Evolutionary conservation across 2,888 invertebrate species (phyloP).

Genomic region (Disparrhopalites patrizii): DNA sequence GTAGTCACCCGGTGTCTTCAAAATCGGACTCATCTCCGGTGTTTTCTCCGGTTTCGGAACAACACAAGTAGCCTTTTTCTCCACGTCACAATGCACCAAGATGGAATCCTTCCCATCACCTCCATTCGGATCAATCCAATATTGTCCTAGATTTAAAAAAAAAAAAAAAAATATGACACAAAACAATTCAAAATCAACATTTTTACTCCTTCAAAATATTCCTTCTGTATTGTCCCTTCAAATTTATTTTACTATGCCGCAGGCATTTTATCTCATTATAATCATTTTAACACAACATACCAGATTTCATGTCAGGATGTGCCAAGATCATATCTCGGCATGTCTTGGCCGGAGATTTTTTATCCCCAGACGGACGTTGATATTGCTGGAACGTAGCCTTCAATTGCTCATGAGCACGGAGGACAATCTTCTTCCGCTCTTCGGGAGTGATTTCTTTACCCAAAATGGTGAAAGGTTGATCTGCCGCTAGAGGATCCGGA

Average conservation of each 20-base stretch:
- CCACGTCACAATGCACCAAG: slow-evolving; percentile 75
- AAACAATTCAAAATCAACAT: too few relatives aligned
- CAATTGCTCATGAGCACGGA: slow-evolving; percentile 75
- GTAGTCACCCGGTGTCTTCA: slow-evolving; percentile 61
- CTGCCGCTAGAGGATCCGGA: slow-evolving; percentile 67
- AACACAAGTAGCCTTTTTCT: slow-evolving; percentile 70
- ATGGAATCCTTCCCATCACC: slow-evolving; percentile 79
- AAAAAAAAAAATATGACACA: background rate
- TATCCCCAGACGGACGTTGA: slow-evolving; percentile 74
- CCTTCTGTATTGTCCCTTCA: too few relatives aligned
- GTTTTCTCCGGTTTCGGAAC: slow-evolving; percentile 69
- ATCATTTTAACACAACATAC: slow-evolving; percentile 56
- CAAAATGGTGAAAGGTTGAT: slow-evolving; percentile 71
- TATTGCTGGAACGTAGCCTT: slow-evolving; percentile 71
- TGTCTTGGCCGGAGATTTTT: slow-evolving; percentile 77
- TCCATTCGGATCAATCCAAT: slow-evolving; percentile 88
- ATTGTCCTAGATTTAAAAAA: slow-evolving; percentile 61
- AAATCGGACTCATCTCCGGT: slow-evolving; percentile 58
- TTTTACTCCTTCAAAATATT: too few relatives aligned
- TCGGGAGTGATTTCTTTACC: slow-evolving; percentile 67
- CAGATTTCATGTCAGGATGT: slow-evolving; percentile 71
- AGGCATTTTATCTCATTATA: background rate
- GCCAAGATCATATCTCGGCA: slow-evolving; percentile 77
- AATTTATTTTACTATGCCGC: background rate
- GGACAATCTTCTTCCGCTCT: slow-evolving; percentile 67